Conservation (phyloP, 2,888 invertebrate genomes). For the Copidosoma aretas region DNA sequence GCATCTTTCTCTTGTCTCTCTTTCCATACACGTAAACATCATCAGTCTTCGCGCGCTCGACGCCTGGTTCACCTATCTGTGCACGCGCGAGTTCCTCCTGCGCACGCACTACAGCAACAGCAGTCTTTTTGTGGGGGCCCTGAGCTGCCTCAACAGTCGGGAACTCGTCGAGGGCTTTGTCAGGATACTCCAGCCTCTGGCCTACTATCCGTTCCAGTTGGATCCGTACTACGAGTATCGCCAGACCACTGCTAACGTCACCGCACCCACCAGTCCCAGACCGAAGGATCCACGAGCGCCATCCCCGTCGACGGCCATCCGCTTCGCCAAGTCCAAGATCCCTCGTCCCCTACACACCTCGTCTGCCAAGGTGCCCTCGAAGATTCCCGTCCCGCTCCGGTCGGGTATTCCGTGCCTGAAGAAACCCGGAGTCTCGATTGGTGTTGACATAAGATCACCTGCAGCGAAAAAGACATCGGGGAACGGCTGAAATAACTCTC, state of each 20-base stretch:
- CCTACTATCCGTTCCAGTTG: slow-evolving; percentile 80
- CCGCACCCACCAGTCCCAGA: background rate
- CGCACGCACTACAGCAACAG: slow-evolving; percentile 80
- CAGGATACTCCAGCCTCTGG: slow-evolving; percentile 78
- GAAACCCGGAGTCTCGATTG: slow-evolving; percentile 44
- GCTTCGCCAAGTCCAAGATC: slow-evolving; percentile 72
- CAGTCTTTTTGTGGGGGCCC: slow-evolving; percentile 73
- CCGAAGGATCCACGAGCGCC: slow-evolving; percentile 10
- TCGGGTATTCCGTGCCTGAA: slow-evolving; percentile 58
- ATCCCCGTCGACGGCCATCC: slow-evolving; percentile 58
- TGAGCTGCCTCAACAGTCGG: slow-evolving; percentile 64
- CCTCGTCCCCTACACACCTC: slow-evolving; percentile 75
- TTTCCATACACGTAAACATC: slow-evolving; percentile 38
- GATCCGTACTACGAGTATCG: slow-evolving; percentile 82
- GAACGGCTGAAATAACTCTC: slow-evolving; percentile 48
- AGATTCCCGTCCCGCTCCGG: slow-evolving; percentile 45
- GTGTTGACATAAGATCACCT: background rate
- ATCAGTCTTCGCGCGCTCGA: slow-evolving; percentile 83
- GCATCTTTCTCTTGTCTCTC: too few relatives aligned
- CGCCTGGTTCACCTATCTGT: slow-evolving; percentile 87
- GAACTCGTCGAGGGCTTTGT: slow-evolving; percentile 76
- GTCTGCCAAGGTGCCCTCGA: slow-evolving; percentile 65
- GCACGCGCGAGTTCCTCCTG: slow-evolving; percentile 82
- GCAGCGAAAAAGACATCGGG: slow-evolving; percentile 12
- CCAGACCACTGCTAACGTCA: slow-evolving; percentile 57